Base-by-base conservation (phyloP, 2,113 vertebrate genomes). In the Amphiprion ocellaris region DNA sequence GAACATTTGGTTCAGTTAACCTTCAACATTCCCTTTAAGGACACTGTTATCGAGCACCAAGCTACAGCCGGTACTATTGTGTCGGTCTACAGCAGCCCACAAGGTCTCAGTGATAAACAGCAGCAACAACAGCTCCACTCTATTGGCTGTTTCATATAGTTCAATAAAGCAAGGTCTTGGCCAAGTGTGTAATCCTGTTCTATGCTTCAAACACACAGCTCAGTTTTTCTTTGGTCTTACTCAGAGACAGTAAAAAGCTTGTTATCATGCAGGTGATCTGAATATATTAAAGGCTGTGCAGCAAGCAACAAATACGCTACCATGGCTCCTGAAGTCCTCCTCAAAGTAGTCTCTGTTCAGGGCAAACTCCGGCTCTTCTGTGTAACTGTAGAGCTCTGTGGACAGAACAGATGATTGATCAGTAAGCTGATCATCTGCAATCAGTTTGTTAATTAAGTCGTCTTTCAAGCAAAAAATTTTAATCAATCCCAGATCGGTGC, bases 301-400 rank as follows among this genome's bases (percentile, higher is more conserved):
- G 28, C 50, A 64, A 52, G 23, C 2, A 37, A 17, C 33, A 17
- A 0, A 60, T 10, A 64, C 28, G 21, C 0, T 95, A 99, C 98
- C 98, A 91, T 98, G 96, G 33, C 85, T 88, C 28, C 81, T 95
- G 86, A 99, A 99, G 90, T 99, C 97, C 87, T 99, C 98, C 69
- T 99, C 96, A 74, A 99, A 99, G 92, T 96, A 99, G 75, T 95
- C 95, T 87, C 95, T 92, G 94, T 99, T 99, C 62, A 95, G 90
- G 77, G 94, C 92, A 62, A 99, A 98, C 90, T 99, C 98, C 0
- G 94, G 96, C 84, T 97, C 97, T 89, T 99, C 98, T 0, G 98
- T 99, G 96, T 99, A 99, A 89, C 98, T 99, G 93, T 97, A 99
- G 39, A 99, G 93, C 91, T 99, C 98, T 99, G 92, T 23, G 24